Evolutionary conservation across 2,888 invertebrate genomes (phyloP), one percentile per base, ranked within the genome.

Genomic region (Odiellus spinosus): DNA sequence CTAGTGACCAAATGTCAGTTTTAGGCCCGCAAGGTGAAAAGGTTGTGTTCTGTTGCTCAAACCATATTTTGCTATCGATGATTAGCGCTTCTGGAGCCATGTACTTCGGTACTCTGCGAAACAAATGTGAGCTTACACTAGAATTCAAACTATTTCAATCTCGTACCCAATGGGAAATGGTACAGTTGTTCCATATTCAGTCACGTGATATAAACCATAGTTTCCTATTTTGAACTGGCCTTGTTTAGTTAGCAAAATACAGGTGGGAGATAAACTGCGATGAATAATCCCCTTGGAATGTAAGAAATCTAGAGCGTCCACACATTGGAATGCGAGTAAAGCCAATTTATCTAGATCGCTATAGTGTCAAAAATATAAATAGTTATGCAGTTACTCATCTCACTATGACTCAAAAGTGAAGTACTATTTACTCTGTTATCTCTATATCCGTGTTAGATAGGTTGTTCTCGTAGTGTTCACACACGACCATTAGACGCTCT

Each of bases 151-250:
- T n/a, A n/a, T n/a, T n/a, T n/a, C n/a, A n/a, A 8, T 75, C 50
- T 53, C 59, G 57, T 56, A 70, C 68, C 70, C 70, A 53, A 71
- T 65, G 14, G 93, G 91, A 73, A 95, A 93, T 12, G 83, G 76
- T 2, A 95, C 87, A 64, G 85, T 78, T 60, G 74, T 76, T 12
- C 90, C 91, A 61, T 74, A 73, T 57, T 80, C 81, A 14, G 91
- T 90, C 82, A 93, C 87, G 59, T 82, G 78, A 66, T 81, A 87
- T 56, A 93, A 68, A n/a, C 93, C 95, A 71, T 84, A 93, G 66
- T 90, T 87, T 59, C 85, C 86, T 33, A 96, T 65, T 63, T 91
- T 88, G 0, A 85, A 78, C 61, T 76, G 51, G 14, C 60, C 57
- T 64, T 75, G 69, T 40, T 70, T 70, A 61, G 83, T 80, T 34